Evolutionary conservation across 2,113 vertebrate genomes (phyloP), one percentile per base, ranked within the genome.

Genomic region (Hepsetus odoe): DNA sequence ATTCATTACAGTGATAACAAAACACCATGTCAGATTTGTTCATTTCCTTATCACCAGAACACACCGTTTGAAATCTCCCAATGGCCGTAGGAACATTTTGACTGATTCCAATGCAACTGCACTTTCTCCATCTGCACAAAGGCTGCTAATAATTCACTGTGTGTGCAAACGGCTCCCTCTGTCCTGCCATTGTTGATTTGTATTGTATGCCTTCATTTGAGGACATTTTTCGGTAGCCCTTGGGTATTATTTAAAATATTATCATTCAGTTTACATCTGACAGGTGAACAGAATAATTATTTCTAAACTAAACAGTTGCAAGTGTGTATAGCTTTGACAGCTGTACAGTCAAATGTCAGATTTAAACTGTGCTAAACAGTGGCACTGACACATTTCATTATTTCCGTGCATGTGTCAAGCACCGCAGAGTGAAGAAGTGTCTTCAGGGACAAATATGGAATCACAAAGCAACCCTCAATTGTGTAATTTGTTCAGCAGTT

Each of bases 11-110:
- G 33, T 9, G 12, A 73, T 64, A 71, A 71, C 16, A 75, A 79
- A 79, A 77, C 55, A 46, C 51, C 76, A 65, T 65, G 46, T 53
- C 61, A 71, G 49, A 64, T 65, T 79, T 79, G 53, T 40, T 56
- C 46, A 51, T 71, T 83, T 75, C 30, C 66, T 75, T 83, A 79
- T 79, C 81, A 71, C 8, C 30, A 49, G 65, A 49, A 42, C 38
- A 71, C 71, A 72, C 18, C 24, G 35, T 78, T 74, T 74, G 55
- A 46, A 58, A 74, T 38, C 8, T 33, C 22, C 53, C 56, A 75
- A 16, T 64, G 14, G 33, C 71, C 38, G 4, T 61, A 49, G 24
- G 32, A 78, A 20, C 64, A 65, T 44, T 69, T 20, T 4, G 68
- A 4, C 59, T 5, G 30, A 16, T 77, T 72, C 58, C 4, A 22